A percentile compares a stretch with the other conserved stretches of the same genome.
These are phyloP conservation scores for Parnassius smintheus DNA, from an alignment of 2,888 invertebrate species.

Conservation along the genomic window DNA sequence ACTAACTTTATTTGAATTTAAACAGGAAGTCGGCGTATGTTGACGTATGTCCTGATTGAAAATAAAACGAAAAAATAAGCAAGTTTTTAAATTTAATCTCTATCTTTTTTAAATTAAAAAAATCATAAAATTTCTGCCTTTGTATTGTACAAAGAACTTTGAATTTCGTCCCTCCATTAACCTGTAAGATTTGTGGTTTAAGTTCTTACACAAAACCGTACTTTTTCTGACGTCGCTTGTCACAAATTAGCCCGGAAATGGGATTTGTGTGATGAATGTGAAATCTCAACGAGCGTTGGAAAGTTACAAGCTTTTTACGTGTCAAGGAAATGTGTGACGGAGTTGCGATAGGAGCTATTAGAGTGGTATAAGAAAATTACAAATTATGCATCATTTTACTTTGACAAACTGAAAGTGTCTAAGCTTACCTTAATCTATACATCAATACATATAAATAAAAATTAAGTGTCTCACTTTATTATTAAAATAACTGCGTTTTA, in stretches of 20 bases:
- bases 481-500: too few species aligned
- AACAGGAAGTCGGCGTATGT: too few species aligned
- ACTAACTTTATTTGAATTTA: too few species aligned
- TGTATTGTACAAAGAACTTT: slow-evolving; percentile 29
- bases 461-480: too few species aligned
- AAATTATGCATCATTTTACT: background rate
- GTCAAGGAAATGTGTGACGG: background rate
- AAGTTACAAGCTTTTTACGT: background rate
- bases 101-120: too few species aligned
- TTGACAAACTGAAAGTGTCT: too few species aligned
- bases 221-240: slow-evolving; percentile 19
- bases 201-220: slow-evolving; percentile 44
- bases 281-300: background rate
- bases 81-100: too few species aligned
- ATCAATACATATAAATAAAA: too few species aligned
- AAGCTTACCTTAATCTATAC: too few species aligned
- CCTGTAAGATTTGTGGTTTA: slow-evolving; percentile 56
- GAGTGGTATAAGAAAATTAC: background rate
- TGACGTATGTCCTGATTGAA: too few species aligned
- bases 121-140: background rate
- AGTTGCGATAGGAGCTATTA: background rate
- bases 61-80: too few species aligned
- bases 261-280: slow-evolving; percentile 27
- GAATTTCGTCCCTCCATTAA: slow-evolving; percentile 48
- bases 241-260: slow-evolving; percentile 29